Conservation (phyloP, 1,140 invertebrate species). For the Amyelois transitella region DNA sequence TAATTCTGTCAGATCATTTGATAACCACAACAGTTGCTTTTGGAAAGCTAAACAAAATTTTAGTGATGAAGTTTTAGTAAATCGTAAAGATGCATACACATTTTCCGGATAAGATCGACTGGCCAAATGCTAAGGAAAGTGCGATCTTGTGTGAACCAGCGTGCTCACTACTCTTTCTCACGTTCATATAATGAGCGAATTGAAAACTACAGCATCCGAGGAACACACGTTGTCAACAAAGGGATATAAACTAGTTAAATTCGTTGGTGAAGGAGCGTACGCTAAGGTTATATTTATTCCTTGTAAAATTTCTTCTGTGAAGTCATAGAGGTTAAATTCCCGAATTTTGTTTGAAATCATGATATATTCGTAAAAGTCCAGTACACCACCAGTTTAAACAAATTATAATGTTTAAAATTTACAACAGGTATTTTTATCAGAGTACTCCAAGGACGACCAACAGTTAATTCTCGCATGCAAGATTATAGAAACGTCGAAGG, state of each 20-base stretch:
- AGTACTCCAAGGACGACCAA: conserved; percentile 62
- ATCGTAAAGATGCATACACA: conserved; percentile 51
- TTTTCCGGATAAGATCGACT: conserved; percentile 22
- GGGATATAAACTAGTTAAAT: conserved; percentile 77
- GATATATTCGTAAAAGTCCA: no score
- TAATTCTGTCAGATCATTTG: not conserved
- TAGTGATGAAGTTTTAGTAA: conserved; percentile 30
- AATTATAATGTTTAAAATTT: not conserved
- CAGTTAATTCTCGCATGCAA: conserved; percentile 78
- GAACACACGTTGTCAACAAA: conserved; percentile 74
- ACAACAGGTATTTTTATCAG: conserved; percentile 76
- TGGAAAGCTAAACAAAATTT: conserved; percentile 34
- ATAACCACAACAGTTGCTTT: not conserved
- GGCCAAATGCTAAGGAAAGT: conserved; percentile 16
- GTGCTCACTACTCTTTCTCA: conserved; percentile 27
- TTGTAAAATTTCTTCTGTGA: not conserved
- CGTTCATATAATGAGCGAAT: conserved; percentile 58
- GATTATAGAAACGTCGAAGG: conserved; percentile 82
- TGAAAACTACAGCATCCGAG: conserved; percentile 73
- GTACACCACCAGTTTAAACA: no score
- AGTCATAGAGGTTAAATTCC: no score
- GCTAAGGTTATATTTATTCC: conserved; percentile 72
- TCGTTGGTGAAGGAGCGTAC: conserved; percentile 80
- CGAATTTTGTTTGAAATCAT: no score
- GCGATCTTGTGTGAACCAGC: conserved; percentile 13